A percentile compares a stretch with the other conserved stretches of the same genome.
Conservation (phyloP, 2,113 vertebrate species). For the Fulica atra region DNA sequence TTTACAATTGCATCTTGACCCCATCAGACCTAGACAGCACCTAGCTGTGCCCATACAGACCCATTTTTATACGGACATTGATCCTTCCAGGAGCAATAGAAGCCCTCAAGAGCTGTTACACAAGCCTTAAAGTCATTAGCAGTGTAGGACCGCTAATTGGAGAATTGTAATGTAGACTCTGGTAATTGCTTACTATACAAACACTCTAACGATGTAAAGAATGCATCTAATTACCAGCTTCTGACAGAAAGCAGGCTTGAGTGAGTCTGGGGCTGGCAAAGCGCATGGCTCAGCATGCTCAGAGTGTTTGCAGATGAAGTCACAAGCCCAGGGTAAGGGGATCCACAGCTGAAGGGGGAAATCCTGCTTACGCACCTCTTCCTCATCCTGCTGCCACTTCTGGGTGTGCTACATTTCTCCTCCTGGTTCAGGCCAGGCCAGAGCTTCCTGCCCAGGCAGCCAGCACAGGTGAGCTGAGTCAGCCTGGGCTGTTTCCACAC, state of each 20-base stretch:
- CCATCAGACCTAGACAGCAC: not conserved
- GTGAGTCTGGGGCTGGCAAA: not conserved
- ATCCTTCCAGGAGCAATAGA: not conserved
- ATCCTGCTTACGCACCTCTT: not conserved
- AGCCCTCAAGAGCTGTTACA: not conserved
- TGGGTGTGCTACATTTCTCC: not conserved
- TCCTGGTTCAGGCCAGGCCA: too few species aligned
- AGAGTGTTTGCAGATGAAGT: not conserved
- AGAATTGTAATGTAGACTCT: not conserved
- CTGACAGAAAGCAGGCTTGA: not conserved
- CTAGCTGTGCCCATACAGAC: not conserved
- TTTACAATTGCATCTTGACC: not conserved
- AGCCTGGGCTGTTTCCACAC: too few species aligned
- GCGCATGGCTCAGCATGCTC: not conserved
- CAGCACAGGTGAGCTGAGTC: too few species aligned
- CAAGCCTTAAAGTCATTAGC: not conserved
- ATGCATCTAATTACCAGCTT: not conserved
- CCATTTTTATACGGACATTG: not conserved
- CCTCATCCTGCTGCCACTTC: not conserved
- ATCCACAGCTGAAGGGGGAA: not conserved
- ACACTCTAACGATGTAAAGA: not conserved
- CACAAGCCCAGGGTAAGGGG: not conserved
- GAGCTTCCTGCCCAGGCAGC: too few species aligned
- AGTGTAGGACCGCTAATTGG: conserved; percentile 9
- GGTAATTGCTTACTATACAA: conserved; percentile 11